These are phyloP conservation scores for Enteromius argenteus DNA, from an alignment of 2,797 vertebrate genomes.

Conservation along the genomic window DNA sequence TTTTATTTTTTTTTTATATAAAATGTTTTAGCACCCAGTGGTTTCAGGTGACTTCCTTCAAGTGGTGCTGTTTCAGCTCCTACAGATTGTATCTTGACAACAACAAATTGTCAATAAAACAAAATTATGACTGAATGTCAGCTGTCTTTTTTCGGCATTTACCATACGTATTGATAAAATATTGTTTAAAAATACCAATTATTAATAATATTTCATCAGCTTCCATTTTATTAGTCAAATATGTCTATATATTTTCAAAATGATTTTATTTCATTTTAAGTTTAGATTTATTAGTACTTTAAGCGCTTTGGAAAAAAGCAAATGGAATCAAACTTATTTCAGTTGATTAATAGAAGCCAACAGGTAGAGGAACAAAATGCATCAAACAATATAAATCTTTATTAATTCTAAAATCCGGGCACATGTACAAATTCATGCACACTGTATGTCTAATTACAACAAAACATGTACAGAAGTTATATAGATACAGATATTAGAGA, in stretches of 20 bases:
- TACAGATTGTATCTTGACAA: slow-evolving; percentile 26
- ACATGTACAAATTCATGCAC: slow-evolving; percentile 20
- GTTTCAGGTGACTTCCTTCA: background rate
- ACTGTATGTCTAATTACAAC: slow-evolving; percentile 6
- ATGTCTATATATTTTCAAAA: background rate
- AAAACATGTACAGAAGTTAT: slow-evolving; percentile 14
- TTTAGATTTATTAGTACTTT: background rate
- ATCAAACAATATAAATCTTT: slow-evolving; percentile 43
- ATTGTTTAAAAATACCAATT: too few species aligned
- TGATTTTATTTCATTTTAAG: background rate
- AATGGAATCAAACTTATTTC: background rate
- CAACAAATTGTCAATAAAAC: slow-evolving; percentile 35
- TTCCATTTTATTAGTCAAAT: background rate
- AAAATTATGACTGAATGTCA: background rate
- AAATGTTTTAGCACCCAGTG: background rate
- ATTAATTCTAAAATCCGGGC: slow-evolving; percentile 31
- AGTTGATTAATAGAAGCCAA: background rate
- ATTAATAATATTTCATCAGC: too few species aligned
- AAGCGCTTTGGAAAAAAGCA: too few species aligned
- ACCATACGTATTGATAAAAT: background rate
- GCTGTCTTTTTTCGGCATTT: background rate
- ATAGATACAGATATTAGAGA: background rate
- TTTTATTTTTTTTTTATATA: background rate
- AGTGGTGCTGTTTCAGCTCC: slow-evolving; percentile 6
- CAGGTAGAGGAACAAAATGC: slow-evolving; percentile 23